These are phyloP conservation scores for Pomatostomus ruficeps DNA, from an alignment of 2,113 vertebrate species.

Conservation along the genomic window DNA sequence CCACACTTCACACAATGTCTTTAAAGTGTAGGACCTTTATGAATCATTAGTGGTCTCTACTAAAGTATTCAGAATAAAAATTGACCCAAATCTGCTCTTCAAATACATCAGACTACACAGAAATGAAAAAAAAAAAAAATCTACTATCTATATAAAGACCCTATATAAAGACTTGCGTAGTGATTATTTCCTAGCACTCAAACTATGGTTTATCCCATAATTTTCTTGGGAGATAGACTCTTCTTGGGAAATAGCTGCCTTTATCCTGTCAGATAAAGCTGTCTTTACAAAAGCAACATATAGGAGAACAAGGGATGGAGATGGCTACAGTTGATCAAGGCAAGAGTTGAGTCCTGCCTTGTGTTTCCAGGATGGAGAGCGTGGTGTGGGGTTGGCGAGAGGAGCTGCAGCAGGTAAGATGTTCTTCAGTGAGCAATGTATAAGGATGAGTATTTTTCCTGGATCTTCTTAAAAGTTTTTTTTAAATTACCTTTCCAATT, in stretches of 20 bases:
- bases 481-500: not conserved
- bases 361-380: not conserved
- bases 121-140: not conserved
- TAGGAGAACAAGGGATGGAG: not conserved
- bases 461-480: not conserved
- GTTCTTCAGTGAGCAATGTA: not conserved
- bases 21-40: not conserved
- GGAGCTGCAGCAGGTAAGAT: not conserved
- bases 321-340: not conserved
- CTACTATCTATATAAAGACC: not conserved
- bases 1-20: not conserved
- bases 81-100: not conserved
- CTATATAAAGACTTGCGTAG: not conserved
- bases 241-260: not conserved
- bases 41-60: not conserved
- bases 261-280: not conserved
- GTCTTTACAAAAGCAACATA: not conserved
- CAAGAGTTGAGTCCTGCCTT: accelerated
- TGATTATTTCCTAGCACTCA: not conserved
- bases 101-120: not conserved
- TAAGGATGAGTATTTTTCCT: not conserved
- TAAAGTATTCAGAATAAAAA: not conserved
- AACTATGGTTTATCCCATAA: not conserved
- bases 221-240: not conserved
- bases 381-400: accelerated